These are phyloP conservation scores for Pedionomus torquatus DNA, from an alignment of 2,113 vertebrate species.

Conservation along the genomic window DNA sequence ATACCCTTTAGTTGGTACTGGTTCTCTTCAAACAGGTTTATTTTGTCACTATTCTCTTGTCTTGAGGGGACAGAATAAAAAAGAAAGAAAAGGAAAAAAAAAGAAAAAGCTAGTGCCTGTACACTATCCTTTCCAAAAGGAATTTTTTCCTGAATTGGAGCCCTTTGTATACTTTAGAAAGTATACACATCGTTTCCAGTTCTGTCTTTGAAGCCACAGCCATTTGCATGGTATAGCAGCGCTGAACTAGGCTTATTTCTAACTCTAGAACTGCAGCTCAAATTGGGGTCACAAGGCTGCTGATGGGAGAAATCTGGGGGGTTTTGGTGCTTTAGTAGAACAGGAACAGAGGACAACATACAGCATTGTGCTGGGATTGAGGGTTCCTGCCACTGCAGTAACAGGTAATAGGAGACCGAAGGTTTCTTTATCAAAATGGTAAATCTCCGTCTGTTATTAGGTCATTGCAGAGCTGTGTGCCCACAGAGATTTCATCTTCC, in stretches of 20 bases:
- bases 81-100: too few relatives aligned
- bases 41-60: background rate
- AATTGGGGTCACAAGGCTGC: background rate
- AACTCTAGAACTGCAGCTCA: background rate
- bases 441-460: background rate
- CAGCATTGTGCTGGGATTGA: background rate
- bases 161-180: background rate
- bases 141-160: background rate
- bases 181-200: background rate
- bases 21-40: background rate
- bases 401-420: background rate
- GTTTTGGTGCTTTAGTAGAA: background rate
- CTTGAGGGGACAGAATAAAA: background rate
- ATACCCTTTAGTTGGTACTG: background rate
- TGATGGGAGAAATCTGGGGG: rapidly evolving
- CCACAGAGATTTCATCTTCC: background rate
- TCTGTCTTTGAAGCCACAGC: background rate
- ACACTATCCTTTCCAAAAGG: background rate
- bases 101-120: background rate
- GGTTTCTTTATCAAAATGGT: background rate
- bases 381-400: background rate
- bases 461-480: background rate
- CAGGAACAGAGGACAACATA: background rate
- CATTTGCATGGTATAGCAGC: background rate
- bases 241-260: background rate